Percentiles rank a stretch among this genome's conserved stretches.
Evolutionary conservation across 2,113 vertebrate genomes (phyloP).

Genomic region (Indicator maculatus): DNA sequence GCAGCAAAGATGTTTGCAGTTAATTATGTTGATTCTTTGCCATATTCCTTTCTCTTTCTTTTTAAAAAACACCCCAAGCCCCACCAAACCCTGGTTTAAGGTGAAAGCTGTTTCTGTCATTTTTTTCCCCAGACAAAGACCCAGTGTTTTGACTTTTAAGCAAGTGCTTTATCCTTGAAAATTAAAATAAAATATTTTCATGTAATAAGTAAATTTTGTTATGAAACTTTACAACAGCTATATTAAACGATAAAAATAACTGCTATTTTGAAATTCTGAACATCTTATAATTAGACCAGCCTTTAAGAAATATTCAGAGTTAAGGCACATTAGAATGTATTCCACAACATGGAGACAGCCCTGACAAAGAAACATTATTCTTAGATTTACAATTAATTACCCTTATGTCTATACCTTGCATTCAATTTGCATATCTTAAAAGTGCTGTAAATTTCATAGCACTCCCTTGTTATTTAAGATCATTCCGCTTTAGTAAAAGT

Average conservation of each 20-base stretch:
- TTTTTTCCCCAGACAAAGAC: background rate
- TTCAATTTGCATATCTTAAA: constrained; percentile 98
- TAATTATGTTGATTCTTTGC: background rate
- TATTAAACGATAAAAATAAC: constrained; percentile 79
- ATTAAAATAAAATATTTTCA: constrained; percentile 71
- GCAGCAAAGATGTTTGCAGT: background rate
- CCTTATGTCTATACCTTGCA: constrained; percentile 93
- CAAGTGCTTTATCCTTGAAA: constrained; percentile 52
- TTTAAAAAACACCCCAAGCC: background rate
- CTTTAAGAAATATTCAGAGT: constrained; percentile 89
- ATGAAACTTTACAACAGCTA: constrained; percentile 66
- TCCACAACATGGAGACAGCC: constrained; percentile 92
- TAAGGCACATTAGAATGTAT: constrained; percentile 95
- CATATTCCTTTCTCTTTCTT: background rate
- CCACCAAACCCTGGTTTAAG: background rate
- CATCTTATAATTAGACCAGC: constrained; percentile 88
- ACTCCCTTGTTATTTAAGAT: constrained; percentile 91
- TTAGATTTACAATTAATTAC: constrained; percentile 99
- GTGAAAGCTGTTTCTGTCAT: background rate
- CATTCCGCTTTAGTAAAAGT: constrained; percentile 75
- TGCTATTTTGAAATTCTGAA: constrained; percentile 83
- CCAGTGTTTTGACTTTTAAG: constrained; percentile 35
- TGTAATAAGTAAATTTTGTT: constrained; percentile 69
- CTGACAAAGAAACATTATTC: constrained; percentile 99
- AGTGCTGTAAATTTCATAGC: constrained; percentile 86